Evolutionary conservation across 2,113 vertebrate genomes (phyloP), one percentile per base, ranked within the genome.

Genomic region (Gadus macrocephalus): DNA sequence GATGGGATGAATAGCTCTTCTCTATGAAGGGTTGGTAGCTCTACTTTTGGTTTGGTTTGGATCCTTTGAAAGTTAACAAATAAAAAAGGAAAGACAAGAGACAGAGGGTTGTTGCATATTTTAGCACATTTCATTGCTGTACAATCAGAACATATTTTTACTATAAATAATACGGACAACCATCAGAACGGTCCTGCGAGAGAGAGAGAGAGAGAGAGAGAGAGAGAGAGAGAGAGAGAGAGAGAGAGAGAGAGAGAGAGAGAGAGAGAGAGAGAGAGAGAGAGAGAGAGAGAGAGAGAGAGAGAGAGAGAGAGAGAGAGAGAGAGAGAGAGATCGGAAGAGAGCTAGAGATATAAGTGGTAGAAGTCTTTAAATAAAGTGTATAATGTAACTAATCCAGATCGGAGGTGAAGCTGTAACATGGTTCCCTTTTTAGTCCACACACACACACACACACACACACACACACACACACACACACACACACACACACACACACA

Each of bases 91-190:
- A 61, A 78, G 20, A 78, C 12, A 28, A 79, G 35, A 2, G 63
- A 72, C 42, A 12, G 42, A 49, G 42, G 65, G 12, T 14, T 49
- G 62, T 74, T 86, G 72, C 72, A 49, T 76, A 79, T 87, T 86
- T 86, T 73, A 79, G 71, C 84, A 56, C 68, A 77, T 87, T 83
- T 81, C 64, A 62, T 73, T 67, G 67, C 42, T 72, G 78, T 80
- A 88, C 85, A 87, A 87, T 88, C 87, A 88, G 72, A 85, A 80
- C 42, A 49, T 49, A 11, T 49, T 49, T 49, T 9, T 49, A 49
- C 42, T 49, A 49, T 49, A 49, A 49, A 49, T 49, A 49, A 49
- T 49, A 49, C 2, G 12, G 42, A 49, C 42, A 49, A 12, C 42
- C 42, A 49, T 49, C 42, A 49, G 64, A 15, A 2, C 63, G 73